Evolutionary conservation across 1,140 invertebrate species (phyloP), one percentile per base, ranked within the genome.

Genomic region (Euura saliciscinereae): DNA sequence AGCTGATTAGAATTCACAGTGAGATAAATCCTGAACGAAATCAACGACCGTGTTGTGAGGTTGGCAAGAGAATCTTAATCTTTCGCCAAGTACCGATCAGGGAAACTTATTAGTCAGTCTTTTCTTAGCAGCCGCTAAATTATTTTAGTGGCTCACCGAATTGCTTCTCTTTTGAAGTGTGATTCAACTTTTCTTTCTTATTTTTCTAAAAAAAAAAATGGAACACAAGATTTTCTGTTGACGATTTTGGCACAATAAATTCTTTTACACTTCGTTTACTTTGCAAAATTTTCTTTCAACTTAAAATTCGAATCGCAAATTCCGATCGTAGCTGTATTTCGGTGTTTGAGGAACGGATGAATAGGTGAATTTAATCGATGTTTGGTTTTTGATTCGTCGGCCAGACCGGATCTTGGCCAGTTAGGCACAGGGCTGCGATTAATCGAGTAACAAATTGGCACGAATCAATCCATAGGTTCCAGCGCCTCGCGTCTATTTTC

Each of bases 241-340:
- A 59, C 51, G 51, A 8, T 59, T 59, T 59, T 6, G 51, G 51
- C 51, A 59, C 51, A n/a, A 59, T 59, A 28, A 28, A 28, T 28
- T 28, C 28, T 28, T 28, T 28, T 1, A 1, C 28, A 28, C 28
- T 28, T 28, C 28, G 28, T 28, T 28, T 28, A 46, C 28, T 28
- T 28, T 28, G 28, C 3, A 45, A 44, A 46, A 73, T 6, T 67
- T n/a, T 43, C 42, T 7, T 42, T 73, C n/a, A 68, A 28, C 28
- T 10, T 46, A 10, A 51, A 6, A n/a, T 42, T 6, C 4, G n/a
- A 43, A 13, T 66, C 43, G 66, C 66, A 6, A 66, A 75, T 75
- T 75, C 72, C 74, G 72, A 75, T 74, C 74, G 74, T 28, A 28
- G 28, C 28, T 28, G 28, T 28, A 28, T 28, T 28, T 28, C 0